Conservation (phyloP, 2,888 invertebrate genomes). For the Thereva nobilitata region DNA sequence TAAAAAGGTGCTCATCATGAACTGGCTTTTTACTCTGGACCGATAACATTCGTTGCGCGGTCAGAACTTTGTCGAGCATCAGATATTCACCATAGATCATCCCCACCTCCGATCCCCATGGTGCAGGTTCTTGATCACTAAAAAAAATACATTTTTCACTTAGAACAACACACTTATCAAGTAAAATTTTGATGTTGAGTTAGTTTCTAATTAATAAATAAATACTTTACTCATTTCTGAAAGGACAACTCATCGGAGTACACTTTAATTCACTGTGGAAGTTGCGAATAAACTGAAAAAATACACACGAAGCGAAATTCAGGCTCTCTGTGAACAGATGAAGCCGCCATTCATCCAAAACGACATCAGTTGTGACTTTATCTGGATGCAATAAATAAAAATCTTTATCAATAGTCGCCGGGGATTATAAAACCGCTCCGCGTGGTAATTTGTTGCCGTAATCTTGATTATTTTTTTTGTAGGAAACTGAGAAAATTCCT, state of each 20-base stretch:
- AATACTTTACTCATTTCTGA: conserved; percentile 13
- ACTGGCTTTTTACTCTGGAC: conserved; percentile 73
- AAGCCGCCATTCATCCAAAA: too few relatives aligned
- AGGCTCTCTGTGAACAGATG: too few relatives aligned
- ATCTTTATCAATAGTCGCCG: too few relatives aligned
- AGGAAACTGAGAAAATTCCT: too few relatives aligned
- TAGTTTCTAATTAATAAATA: background rate
- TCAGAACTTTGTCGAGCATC: conserved; percentile 83
- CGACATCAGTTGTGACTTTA: too few relatives aligned
- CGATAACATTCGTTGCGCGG: conserved; percentile 81
- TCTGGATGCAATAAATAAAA: too few relatives aligned
- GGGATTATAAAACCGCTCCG: too few relatives aligned
- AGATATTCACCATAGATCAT: conserved; percentile 90
- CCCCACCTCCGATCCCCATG: conserved; percentile 71
- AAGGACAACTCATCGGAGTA: conserved; percentile 13
- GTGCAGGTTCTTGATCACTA: conserved; percentile 45
- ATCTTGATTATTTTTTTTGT: too few relatives aligned
- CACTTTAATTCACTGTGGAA: too few relatives aligned
- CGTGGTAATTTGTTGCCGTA: too few relatives aligned
- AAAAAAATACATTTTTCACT: background rate
- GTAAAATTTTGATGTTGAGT: background rate
- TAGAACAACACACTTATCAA: background rate
- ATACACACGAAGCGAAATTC: too few relatives aligned
- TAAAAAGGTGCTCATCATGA: conserved; percentile 97
- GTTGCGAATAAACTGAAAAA: too few relatives aligned